phyloP scores from a whole-genome alignment of 2,113 vertebrate species.

The Chloroceryle aenea region DNA sequence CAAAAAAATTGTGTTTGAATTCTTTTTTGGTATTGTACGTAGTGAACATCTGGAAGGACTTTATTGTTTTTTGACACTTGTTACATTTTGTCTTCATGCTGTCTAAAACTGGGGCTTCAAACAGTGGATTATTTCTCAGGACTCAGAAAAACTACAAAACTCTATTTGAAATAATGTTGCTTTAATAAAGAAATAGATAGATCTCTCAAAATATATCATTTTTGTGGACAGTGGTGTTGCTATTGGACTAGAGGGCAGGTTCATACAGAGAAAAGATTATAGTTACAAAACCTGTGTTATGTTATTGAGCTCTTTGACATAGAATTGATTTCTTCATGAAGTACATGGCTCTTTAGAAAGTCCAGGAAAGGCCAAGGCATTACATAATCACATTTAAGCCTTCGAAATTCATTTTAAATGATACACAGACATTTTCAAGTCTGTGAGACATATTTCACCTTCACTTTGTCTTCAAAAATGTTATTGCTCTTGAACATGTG shows the following conservation, averaged over 20 bases:
- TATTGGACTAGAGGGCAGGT: background rate
- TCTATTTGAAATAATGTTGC: background rate
- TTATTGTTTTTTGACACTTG: background rate
- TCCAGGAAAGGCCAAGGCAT: background rate
- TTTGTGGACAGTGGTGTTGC: background rate
- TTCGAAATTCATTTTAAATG: background rate
- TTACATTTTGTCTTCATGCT: background rate
- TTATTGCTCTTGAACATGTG: background rate
- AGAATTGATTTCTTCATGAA: background rate
- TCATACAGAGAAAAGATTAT: background rate
- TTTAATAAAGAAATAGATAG: background rate
- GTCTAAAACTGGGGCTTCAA: background rate
- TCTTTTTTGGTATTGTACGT: background rate
- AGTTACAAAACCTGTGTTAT: background rate
- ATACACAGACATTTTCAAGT: background rate
- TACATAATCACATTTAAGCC: slow-evolving; percentile 24
- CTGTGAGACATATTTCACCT: background rate
- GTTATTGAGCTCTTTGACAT: background rate
- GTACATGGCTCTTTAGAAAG: background rate
- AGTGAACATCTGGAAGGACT: background rate
- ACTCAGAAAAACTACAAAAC: background rate
- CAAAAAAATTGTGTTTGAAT: background rate
- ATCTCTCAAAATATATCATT: background rate
- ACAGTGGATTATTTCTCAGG: background rate
- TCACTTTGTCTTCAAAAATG: background rate